Base-by-base conservation (phyloP, 2,888 invertebrate genomes). In the Nomada fabriciana region DNA sequence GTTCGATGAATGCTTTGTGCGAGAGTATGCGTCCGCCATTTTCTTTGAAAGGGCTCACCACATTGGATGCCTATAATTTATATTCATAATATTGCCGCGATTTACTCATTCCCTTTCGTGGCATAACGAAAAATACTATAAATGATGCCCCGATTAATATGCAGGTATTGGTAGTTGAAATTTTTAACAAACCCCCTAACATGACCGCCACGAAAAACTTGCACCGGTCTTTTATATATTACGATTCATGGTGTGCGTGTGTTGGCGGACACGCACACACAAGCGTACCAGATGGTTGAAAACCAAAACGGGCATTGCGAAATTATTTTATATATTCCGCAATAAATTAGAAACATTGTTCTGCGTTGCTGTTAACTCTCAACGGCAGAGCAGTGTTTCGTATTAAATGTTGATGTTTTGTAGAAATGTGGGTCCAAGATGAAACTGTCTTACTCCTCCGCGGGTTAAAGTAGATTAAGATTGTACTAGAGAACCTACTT, bases 21-120 rank as follows among this genome's bases (percentile, higher is more conserved):
- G 86, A 88, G 89, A 89, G 89, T 89, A 86, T 90, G 86, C 86
- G 86, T 91, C 92, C 91, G 93, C 93, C 93, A 93, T 93, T 93
- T 93, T 93, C 93, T 92, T 89, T 76, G 88, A 89, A 92, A 92
- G 92, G 92, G 92, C 91, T 88, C 84, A 87, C 83, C 87, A 84
- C 88, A 89, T 88, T 89, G 83, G 82, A 80, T 74, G 73, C 55
- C 68, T 79, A 71, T 73, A 74, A 73, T 75, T 71, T 75, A 71
- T 70, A 82, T 81, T 83, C 64, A 63, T 83, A 77, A 78, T 63
- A 75, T 53, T 65, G 42, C 64, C 60, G 59, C 43, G n/a, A 52
- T 20, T 69, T 73, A 13, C 13, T 1, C 0, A 36, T 15, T 60
- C 11, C 52, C 43, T 10, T 15, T 15, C 13, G 3, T 15, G 15